These are phyloP conservation scores for Argyra leucocephala DNA, from an alignment of 2,888 invertebrate genomes.

Conservation along the genomic window DNA sequence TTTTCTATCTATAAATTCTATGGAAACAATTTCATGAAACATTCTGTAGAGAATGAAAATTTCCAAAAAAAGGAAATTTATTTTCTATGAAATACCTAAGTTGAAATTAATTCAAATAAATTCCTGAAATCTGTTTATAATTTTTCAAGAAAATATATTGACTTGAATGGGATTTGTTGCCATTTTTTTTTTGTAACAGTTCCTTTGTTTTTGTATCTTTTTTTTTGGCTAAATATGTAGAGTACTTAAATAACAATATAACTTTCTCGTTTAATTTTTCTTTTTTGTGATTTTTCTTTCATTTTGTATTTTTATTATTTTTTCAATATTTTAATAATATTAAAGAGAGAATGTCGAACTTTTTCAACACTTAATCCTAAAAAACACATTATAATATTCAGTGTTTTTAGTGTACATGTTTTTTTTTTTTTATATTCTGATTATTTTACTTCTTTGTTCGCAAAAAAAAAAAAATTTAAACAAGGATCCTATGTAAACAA, in stretches of 20 bases:
- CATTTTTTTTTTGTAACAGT: background rate
- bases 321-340: background rate
- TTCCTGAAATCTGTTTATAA: background rate
- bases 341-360: background rate
- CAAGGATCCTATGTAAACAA: constrained; percentile 6
- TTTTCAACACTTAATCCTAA: constrained; percentile 2
- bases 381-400: constrained; percentile 6
- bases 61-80: too few species aligned
- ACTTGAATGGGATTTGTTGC: background rate
- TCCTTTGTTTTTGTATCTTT: background rate
- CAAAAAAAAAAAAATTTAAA: too few species aligned
- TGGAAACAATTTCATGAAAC: too few species aligned
- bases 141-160: background rate
- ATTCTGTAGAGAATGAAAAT: too few species aligned
- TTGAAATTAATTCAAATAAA: constrained; percentile 6
- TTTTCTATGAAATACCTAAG: too few species aligned
- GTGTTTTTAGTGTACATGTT: background rate
- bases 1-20: too few species aligned
- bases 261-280: background rate
- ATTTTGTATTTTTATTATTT: background rate
- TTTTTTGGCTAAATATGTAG: background rate
- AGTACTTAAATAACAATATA: background rate
- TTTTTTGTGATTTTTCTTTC: background rate
- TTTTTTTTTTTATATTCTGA: background rate
- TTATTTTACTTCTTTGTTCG: background rate